Evolutionary conservation across 2,797 vertebrate genomes (phyloP).

Genomic region (Esox lucius): DNA sequence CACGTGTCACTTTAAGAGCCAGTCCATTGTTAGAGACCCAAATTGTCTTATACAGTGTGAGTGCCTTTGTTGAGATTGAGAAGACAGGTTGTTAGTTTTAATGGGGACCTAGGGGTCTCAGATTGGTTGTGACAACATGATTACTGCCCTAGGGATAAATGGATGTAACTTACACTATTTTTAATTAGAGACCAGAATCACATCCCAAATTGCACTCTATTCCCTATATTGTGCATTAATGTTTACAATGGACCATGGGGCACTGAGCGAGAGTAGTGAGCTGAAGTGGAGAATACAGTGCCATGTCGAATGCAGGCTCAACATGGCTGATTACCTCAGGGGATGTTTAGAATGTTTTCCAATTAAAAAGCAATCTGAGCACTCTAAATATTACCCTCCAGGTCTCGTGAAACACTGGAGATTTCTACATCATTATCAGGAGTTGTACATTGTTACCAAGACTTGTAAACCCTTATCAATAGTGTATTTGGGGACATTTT

Average conservation of each 20-base stretch:
- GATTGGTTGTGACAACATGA: constrained; percentile 35
- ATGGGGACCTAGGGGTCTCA: constrained; percentile 32
- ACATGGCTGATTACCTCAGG: constrained; percentile 62
- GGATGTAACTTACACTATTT: constrained; percentile 41
- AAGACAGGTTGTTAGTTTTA: constrained; percentile 30
- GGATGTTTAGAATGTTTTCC: constrained; percentile 52
- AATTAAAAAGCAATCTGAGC: constrained; percentile 72
- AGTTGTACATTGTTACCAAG: background rate
- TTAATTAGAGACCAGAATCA: too few relatives aligned
- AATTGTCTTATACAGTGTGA: background rate
- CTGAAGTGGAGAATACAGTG: too few relatives aligned
- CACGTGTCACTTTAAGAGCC: too few relatives aligned
- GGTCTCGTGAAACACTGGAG: constrained; percentile 30
- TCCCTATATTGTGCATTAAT: too few relatives aligned
- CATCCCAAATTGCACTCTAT: too few relatives aligned
- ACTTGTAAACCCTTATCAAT: background rate
- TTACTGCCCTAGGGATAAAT: constrained; percentile 55
- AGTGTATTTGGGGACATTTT: constrained; percentile 34
- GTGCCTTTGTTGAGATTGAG: constrained; percentile 24
- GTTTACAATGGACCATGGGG: too few relatives aligned
- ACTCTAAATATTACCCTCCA: constrained; percentile 60
- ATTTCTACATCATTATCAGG: constrained; percentile 44
- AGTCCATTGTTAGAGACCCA: background rate
- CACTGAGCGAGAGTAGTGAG: too few relatives aligned
- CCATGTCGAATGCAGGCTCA: constrained; percentile 24